Base-by-base conservation (phyloP, 2,797 vertebrate genomes). In the Channa striata region DNA sequence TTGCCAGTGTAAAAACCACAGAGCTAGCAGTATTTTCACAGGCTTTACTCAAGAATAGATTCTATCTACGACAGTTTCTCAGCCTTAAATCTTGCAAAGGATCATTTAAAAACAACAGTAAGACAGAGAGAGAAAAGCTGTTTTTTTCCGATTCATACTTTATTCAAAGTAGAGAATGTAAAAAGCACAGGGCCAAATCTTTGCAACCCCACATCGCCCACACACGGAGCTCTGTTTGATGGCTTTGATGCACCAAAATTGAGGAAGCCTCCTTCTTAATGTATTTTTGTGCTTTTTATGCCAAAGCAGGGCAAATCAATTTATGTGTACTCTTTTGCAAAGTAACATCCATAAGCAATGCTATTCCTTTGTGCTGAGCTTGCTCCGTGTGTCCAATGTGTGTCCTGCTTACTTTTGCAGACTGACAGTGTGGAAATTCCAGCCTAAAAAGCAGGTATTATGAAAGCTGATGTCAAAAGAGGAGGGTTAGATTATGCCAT, bases 231-330 rank as follows among this genome's bases (percentile, higher is more conserved):
- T 75, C 34, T 47, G 57, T 83, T 67, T 6, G 11, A 62, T 72
- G 23, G 67, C 69, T 84, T 59, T 68, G 33, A 68, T 69, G 54
- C 60, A 63, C 42, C 43, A 48, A 78, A 80, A 72, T 58, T 73
- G 54, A 84, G 72, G 75, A 50, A 4, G 40, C 17, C 21, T 66
- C 51, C 49, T 53, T 76, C 62, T 65, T 34, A 20, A 76, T 44
- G 69, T 81, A 65, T 77, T 80, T 71, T 72, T 54, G 80, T 64
- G 51, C 12, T 30, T 39, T 56, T 64, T 56, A 50, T 49, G 59
- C 67, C 20, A 57, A 71, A 54, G 44, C 57, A 48, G 20, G 46
- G 17, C 25, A 57, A 79, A 87, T 85, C 67, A 64, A 78, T 87
- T 82, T 48, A 16, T 57, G 64, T 68, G 52, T 73, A 19, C 51